Evolutionary conservation across 2,113 vertebrate genomes (phyloP), one percentile per base, ranked within the genome.

Genomic region (Actenoides hombroni): DNA sequence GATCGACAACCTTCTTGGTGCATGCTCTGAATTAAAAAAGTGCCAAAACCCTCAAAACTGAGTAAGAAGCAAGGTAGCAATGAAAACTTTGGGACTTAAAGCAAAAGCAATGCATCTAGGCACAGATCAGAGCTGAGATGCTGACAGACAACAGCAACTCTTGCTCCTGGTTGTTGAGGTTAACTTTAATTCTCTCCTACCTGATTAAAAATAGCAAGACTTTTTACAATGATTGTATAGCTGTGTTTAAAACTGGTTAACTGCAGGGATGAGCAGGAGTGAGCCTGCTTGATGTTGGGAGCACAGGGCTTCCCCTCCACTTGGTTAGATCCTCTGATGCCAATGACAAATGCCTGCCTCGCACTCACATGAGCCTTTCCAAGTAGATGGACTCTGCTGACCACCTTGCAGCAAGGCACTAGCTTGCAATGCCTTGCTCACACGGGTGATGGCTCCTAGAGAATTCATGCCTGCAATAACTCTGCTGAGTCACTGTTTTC

Each of bases 221-320:
- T 90, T 93, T 90, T 77, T 33, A 78, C 59, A 86, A 40, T 1
- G 0, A 71, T 79, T 51, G 33, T 57, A 57, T n/a, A 90, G 78
- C 53, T 91, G 67, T 92, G 75, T 69, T 95, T 95, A 83, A 85
- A 95, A 85, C 39, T 65, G 74, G 73, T 88, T 85, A 92, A 90
- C 61, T 53, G 48, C 78, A 87, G 0, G 2, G 68, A 83, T 65
- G 63, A 94, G 75, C 67, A 74, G 24, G 31, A 88, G 29, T 37
- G 23, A 76, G 44, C 21, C 59, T 77, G 51, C 79, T 69, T 67
- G 29, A 90, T 71, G 64, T 90, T 40, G 40, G 40, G 40, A 40
- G 40, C 40, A 86, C 53, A 75, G 53, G 57, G 39, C 44, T 93
- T 90, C 37, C 31, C 19, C 65, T 73, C 54, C 13, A 65, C 85